Conservation (phyloP, 2,888 invertebrate species). For the Chrysopilus asiliformis region DNA sequence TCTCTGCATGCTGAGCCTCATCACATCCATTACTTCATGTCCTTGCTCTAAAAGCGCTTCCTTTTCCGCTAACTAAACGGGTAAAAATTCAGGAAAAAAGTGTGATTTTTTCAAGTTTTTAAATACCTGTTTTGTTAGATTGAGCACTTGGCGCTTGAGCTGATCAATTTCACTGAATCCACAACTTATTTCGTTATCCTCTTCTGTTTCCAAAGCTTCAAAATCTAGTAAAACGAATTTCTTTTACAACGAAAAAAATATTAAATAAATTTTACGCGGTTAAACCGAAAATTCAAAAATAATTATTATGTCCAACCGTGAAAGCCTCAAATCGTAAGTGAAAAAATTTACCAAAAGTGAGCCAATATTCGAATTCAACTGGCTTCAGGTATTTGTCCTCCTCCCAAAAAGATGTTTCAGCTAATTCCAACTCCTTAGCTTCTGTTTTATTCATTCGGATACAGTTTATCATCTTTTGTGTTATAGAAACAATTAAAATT, state of each 20-base stretch:
- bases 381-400: slow-evolving; percentile 69
- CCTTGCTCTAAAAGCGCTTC: slow-evolving; percentile 45
- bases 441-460: slow-evolving; percentile 49
- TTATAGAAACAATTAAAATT: slow-evolving; percentile 13
- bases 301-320: too few relatives aligned
- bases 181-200: too few relatives aligned
- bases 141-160: too few relatives aligned
- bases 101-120: too few relatives aligned
- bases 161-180: too few relatives aligned
- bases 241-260: too few relatives aligned
- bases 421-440: slow-evolving; percentile 42
- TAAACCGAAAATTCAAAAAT: too few relatives aligned
- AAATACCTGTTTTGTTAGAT: too few relatives aligned
- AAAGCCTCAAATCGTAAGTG: too few relatives aligned
- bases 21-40: slow-evolving; percentile 28
- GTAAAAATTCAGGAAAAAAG: too few relatives aligned
- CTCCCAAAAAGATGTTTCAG: slow-evolving; percentile 47
- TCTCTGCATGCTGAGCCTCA: slow-evolving; percentile 25
- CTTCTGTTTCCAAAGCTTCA: slow-evolving; percentile 31
- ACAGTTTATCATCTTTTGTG: slow-evolving; percentile 54
- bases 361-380: slow-evolving; percentile 61
- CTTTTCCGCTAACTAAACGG: slow-evolving; percentile 45
- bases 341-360: slow-evolving; percentile 74
- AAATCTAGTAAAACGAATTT: slow-evolving; percentile 30
- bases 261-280: too few relatives aligned